phyloP scores from a whole-genome alignment of 2,888 invertebrate genomes.

The Drosophila ezoana region DNA sequence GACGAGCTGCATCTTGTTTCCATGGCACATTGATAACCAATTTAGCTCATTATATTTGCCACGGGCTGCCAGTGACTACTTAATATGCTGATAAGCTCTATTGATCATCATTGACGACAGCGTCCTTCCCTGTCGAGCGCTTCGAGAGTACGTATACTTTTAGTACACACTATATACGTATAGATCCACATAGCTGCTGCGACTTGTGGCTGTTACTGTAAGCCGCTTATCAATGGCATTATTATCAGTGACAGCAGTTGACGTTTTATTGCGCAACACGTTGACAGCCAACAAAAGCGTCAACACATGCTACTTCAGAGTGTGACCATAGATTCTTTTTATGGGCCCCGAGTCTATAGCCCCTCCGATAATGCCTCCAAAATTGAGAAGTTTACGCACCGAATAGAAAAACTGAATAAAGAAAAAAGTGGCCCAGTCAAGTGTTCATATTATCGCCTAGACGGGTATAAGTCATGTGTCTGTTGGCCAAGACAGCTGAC shows the following conservation, averaged over 20 bases:
- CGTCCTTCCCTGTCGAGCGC: conserved; percentile 12
- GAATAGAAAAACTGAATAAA: not conserved
- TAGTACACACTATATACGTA: not conserved
- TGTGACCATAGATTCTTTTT: conserved; percentile 31
- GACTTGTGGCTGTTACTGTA: conserved; percentile 13
- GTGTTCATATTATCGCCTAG: conserved; percentile 21
- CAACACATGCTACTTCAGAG: conserved; percentile 46
- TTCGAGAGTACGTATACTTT: not conserved
- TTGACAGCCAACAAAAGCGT: conserved; percentile 27
- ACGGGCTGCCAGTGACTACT: conserved; percentile 2
- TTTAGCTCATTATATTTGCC: conserved; percentile 56
- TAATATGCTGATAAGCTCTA: conserved; percentile 52
- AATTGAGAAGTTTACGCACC: not conserved
- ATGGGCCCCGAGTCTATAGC: conserved; percentile 14
- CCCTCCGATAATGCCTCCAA: conserved; percentile 23
- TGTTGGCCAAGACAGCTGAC: conserved; percentile 11
- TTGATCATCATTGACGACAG: conserved; percentile 41
- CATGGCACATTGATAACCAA: conserved; percentile 46
- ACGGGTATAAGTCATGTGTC: conserved; percentile 5
- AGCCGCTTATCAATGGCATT: conserved; percentile 45
- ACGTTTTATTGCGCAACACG: conserved; percentile 62
- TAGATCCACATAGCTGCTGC: conserved; percentile 3
- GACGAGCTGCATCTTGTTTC: conserved; percentile 41
- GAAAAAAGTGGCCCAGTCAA: not conserved
- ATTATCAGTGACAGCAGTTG: conserved; percentile 62